Evolutionary conservation across 1,140 invertebrate species (phyloP).

Genomic region (Manduca sexta): DNA sequence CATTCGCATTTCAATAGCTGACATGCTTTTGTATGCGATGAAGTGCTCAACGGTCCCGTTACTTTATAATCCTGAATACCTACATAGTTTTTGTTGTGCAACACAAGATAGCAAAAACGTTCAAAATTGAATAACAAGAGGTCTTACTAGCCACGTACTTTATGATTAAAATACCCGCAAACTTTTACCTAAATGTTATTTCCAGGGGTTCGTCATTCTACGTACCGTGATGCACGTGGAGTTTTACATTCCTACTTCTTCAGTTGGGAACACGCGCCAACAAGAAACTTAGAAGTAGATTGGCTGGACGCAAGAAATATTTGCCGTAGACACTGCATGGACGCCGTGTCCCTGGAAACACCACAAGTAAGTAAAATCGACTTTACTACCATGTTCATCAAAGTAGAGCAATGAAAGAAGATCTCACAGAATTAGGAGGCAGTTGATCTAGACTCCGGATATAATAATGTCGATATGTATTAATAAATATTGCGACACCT

Average conservation of each 20-base stretch:
- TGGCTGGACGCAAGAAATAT: conserved; percentile 94
- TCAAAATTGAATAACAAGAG: neutral
- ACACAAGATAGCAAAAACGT: neutral
- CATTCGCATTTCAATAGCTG: conserved; percentile 25
- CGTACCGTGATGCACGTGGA: conserved; percentile 88
- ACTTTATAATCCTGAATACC: conserved; percentile 1
- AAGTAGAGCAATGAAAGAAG: too few species aligned
- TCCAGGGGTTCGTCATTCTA: conserved; percentile 87
- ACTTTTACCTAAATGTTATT: conserved; percentile 5
- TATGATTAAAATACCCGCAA: too few species aligned
- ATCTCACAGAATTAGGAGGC: too few species aligned
- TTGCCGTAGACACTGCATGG: conserved; percentile 94
- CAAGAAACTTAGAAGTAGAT: conserved; percentile 88
- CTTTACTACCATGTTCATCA: too few species aligned
- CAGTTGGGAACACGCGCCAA: conserved; percentile 92
- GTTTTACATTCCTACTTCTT: conserved; percentile 94
- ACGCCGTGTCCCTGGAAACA: conserved; percentile 91
- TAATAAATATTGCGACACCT: too few species aligned
- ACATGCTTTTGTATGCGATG: conserved; percentile 23
- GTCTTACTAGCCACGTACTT: too few species aligned
- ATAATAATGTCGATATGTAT: too few species aligned
- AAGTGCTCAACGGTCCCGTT: conserved; percentile 24
- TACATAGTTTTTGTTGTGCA: neutral
- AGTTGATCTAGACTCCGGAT: too few species aligned
- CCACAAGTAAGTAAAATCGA: conserved; percentile 74